Base-by-base conservation (phyloP, 2,888 invertebrate genomes). In the Drosophila leonis region DNA sequence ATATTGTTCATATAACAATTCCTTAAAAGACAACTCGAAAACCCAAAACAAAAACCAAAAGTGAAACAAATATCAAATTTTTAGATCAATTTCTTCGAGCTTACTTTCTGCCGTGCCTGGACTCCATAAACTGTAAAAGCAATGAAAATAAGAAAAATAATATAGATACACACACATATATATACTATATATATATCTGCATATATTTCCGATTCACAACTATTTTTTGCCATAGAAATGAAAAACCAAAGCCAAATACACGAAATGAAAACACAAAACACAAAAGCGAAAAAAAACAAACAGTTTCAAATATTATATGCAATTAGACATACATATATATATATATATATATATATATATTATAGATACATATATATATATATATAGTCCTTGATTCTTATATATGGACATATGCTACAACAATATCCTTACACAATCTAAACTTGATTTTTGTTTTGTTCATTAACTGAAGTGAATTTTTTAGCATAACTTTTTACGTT, bases 161-260 rank as follows among this genome's bases (percentile, higher is more conserved):
- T 37, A 37, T 20, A 13, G 18, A 37, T 49, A 46, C 44, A n/a
- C 15, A 44, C 44, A 55, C 41, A 15, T 37, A 48, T 37, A 33
- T 44, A n/a, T 37, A 37, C n/a, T 49, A 42, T 51, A 18, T 37
- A 44, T 57, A 54, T 49, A n/a, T 37, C 31, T 49, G 12, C 8
- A 42, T 31, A 27, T 33, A 20, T 42, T 64, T 69, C 29, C 37
- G 39, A 75, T 74, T 44, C 27, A n/a, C 31, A 48, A 31, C 29
- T 48, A 10, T 49, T 31, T 52, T 54, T 41, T 31, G 4, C 9
- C 41, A 41, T 31, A 42, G 60, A 70, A 82, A 55, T 37, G 24
- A 66, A 75, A 57, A 78, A 70, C 57, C 61, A 78, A 71, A 83
- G 81, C 67, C 79, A 77, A 75, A 77, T 81, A 86, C 88, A 86